phyloP scores from a whole-genome alignment of 2,888 invertebrate genomes.

The Apamea epomidion region DNA sequence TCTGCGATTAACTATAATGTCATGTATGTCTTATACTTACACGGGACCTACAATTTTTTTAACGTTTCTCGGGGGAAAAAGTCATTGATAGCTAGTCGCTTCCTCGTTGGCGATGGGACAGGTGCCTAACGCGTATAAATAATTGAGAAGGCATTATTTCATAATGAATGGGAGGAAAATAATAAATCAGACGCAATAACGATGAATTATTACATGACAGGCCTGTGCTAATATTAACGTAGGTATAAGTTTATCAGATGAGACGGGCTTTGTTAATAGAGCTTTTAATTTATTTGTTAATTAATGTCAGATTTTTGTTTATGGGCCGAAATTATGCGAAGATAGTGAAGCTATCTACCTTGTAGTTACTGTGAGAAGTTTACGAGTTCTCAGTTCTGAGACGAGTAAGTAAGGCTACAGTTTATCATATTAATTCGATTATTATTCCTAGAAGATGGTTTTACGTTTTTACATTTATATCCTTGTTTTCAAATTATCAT shows the following conservation, averaged over 20 bases:
- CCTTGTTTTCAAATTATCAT: no score
- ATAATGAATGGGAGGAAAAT: conserved; percentile 56
- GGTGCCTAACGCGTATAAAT: conserved; percentile 12
- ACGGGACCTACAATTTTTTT: no score
- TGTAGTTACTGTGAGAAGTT: no score
- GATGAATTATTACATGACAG: conserved; percentile 34
- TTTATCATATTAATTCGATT: no score
- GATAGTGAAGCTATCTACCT: neutral
- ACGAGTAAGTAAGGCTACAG: no score
- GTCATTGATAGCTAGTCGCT: neutral
- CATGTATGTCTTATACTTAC: no score
- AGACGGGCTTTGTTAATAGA: neutral
- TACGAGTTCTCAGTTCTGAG: no score
- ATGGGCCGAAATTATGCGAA: neutral
- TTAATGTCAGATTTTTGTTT: conserved; percentile 13
- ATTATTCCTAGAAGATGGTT: no score
- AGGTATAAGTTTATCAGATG: conserved; percentile 20
- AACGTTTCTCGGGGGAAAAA: neutral
- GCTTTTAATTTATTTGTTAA: conserved; percentile 1
- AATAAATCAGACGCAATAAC: conserved; percentile 59
- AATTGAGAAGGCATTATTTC: conserved; percentile 27
- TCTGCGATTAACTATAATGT: no score
- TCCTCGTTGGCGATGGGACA: neutral
- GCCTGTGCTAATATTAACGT: conserved; percentile 17
- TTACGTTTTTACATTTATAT: no score